Percentiles rank a stretch among this genome's conserved stretches.
Evolutionary conservation across 2,113 vertebrate species (phyloP).

Genomic region (Sapayoa aenigma): DNA sequence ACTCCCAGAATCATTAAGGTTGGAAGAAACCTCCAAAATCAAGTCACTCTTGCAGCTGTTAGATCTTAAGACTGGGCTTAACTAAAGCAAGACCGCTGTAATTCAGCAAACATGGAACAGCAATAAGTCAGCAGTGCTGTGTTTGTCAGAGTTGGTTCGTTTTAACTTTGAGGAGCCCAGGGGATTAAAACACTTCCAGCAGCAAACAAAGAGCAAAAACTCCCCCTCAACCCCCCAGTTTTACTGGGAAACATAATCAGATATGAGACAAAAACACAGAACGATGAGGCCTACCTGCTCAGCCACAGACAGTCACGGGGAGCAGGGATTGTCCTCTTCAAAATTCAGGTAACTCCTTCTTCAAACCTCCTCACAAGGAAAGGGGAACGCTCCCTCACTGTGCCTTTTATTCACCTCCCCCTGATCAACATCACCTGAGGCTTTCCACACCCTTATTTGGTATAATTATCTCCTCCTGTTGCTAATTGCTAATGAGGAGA

Average conservation of each 20-base stretch:
- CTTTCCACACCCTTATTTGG: neutral
- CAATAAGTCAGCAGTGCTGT: neutral
- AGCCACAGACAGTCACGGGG: fast-evolving
- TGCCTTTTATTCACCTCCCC: neutral
- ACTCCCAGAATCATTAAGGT: neutral
- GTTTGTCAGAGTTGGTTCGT: fast-evolving
- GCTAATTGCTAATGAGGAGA: neutral
- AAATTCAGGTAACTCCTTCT: fast-evolving
- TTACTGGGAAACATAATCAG: fast-evolving
- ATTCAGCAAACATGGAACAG: neutral
- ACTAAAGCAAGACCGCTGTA: neutral
- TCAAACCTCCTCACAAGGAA: fast-evolving
- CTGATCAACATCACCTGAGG: neutral
- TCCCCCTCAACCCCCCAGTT: fast-evolving
- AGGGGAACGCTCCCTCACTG: fast-evolving
- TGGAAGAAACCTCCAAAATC: neutral
- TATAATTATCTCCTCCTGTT: neutral
- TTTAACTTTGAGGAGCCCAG: neutral
- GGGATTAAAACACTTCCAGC: neutral
- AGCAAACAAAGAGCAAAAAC: neutral
- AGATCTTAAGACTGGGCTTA: neutral
- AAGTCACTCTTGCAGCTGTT: neutral
- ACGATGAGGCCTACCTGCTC: fast-evolving
- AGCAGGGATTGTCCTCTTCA: neutral
- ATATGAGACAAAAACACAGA: neutral